Evolutionary conservation across 2,888 invertebrate genomes (phyloP).

Genomic region (Brachypalpus laphriformis): DNA sequence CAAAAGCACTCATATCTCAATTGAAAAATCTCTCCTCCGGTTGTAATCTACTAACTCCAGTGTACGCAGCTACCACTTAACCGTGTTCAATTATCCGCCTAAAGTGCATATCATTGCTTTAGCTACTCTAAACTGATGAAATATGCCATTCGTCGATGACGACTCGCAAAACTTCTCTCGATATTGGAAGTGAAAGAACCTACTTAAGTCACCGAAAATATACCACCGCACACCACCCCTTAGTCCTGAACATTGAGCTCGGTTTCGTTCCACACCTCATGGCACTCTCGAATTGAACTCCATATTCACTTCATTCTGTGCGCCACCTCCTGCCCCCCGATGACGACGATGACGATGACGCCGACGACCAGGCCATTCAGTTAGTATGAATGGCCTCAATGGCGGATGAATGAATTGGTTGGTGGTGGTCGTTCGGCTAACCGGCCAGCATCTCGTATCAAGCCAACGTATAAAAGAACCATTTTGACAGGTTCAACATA

Average conservation of each 20-base stretch:
- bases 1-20: conserved; percentile 11
- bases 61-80: conserved; percentile 26
- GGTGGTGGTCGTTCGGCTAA: conserved; percentile 15
- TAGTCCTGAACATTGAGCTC: conserved; percentile 41
- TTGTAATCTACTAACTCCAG: conserved; percentile 5
- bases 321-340: neutral
- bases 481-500: conserved; percentile 74
- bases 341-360: neutral
- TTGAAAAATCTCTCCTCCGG: conserved; percentile 3
- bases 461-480: conserved; percentile 58
- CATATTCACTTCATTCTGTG: conserved; percentile 33
- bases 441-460: conserved; percentile 29
- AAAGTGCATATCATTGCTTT: conserved; percentile 55
- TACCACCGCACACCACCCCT: conserved; percentile 25
- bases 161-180: conserved; percentile 42
- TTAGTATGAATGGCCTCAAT: conserved; percentile 60
- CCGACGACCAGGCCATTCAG: conserved; percentile 26
- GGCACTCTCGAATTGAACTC: conserved; percentile 61
- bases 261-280: conserved; percentile 51
- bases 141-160: conserved; percentile 36
- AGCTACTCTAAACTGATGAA: conserved; percentile 27
- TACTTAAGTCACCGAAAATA: conserved; percentile 47
- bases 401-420: conserved; percentile 64
- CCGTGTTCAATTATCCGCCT: conserved; percentile 37
- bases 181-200: conserved; percentile 47